Evolutionary conservation across 2,888 invertebrate genomes (phyloP).

Genomic region (Thecophora atra): DNA sequence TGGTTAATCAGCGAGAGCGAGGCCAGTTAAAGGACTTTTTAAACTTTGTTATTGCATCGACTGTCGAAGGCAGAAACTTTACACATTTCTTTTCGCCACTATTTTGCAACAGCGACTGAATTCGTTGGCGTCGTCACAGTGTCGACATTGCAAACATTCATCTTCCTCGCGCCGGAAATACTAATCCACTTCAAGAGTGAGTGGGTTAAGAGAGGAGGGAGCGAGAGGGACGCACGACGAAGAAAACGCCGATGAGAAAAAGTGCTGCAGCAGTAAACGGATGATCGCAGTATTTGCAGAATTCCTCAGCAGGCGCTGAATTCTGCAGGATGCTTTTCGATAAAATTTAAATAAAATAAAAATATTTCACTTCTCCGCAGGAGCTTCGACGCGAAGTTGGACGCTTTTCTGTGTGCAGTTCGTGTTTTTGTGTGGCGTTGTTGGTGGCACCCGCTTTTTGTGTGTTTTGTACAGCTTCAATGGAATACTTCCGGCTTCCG

Average conservation of each 20-base stretch:
- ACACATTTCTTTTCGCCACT: constrained; percentile 5
- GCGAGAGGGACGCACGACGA: constrained; percentile 43
- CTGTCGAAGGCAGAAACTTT: too few relatives aligned
- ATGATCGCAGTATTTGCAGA: constrained; percentile 4
- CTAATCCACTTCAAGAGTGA: constrained; percentile 48
- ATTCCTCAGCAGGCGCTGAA: constrained; percentile 11
- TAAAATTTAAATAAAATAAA: constrained; percentile 30
- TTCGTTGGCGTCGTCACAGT: constrained; percentile 60
- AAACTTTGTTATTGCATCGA: neutral
- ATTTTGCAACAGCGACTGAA: constrained; percentile 7
- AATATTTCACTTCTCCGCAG: constrained; percentile 29
- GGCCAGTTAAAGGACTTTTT: too few relatives aligned
- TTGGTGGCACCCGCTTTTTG: neutral
- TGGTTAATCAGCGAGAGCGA: too few relatives aligned
- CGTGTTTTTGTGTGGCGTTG: neutral
- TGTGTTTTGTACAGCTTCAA: constrained; percentile 52
- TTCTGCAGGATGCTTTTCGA: constrained; percentile 25
- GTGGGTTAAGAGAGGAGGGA: constrained; percentile 45
- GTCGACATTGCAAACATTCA: constrained; percentile 60
- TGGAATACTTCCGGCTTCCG: constrained; percentile 60
- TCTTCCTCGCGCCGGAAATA: constrained; percentile 62
- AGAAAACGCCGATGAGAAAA: constrained; percentile 31
- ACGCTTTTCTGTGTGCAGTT: constrained; percentile 28
- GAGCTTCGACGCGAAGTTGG: constrained; percentile 19
- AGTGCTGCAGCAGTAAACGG: constrained; percentile 8